Evolutionary conservation across 2,888 invertebrate genomes (phyloP).

Genomic region (Pristionchus exspectatus): DNA sequence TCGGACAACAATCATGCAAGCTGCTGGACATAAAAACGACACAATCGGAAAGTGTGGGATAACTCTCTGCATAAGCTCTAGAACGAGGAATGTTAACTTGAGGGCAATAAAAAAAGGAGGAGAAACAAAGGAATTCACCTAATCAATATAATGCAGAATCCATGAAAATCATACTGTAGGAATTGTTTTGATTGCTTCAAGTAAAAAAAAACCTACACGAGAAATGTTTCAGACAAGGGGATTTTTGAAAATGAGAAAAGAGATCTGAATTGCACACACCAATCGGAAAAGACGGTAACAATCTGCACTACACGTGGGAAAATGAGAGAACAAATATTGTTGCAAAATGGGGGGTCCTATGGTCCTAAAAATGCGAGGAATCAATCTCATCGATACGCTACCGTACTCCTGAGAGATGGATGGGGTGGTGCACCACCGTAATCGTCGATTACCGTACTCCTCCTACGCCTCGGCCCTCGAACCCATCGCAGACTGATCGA

Average conservation of each 20-base stretch:
- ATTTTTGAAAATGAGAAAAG: neutral
- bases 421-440: neutral
- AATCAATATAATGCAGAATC: neutral
- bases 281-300: neutral
- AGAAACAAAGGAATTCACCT: constrained; percentile 8
- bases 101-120: neutral
- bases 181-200: constrained; percentile 3
- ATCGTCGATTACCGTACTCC: constrained; percentile 10
- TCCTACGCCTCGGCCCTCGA: constrained; percentile 38
- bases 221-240: neutral
- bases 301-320: constrained; percentile 33
- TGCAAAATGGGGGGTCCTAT: neutral
- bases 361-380: constrained; percentile 8
- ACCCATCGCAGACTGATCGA: neutral
- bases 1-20: constrained; percentile 8
- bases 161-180: constrained; percentile 21
- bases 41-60: neutral
- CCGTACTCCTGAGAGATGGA: neutral
- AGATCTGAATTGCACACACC: constrained; percentile 38
- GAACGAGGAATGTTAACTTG: constrained; percentile 34
- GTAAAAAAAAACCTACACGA: constrained; percentile 18
- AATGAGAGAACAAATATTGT: neutral
- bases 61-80: constrained; percentile 49
- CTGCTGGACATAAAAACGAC: constrained; percentile 21
- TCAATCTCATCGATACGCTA: neutral